phyloP scores from a whole-genome alignment of 2,888 invertebrate genomes.

The Autographa pulchrina region DNA sequence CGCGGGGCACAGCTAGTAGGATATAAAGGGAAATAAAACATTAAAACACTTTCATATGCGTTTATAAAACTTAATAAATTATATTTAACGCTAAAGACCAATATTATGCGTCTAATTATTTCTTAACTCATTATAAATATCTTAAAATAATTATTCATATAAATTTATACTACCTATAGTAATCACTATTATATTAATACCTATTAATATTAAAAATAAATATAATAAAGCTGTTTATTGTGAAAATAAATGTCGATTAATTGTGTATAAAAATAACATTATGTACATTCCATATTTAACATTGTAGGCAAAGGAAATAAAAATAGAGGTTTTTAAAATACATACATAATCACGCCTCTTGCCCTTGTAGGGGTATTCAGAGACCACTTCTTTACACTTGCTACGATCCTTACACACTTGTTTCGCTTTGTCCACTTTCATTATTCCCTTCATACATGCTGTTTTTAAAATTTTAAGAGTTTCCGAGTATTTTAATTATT shows the following conservation, averaged over 20 bases:
- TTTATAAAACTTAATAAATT: slow-evolving; percentile 55
- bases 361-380: too few relatives aligned
- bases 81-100: slow-evolving; percentile 31
- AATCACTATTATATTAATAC: too few relatives aligned
- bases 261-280: neutral
- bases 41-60: slow-evolving; percentile 21
- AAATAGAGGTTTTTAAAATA: neutral
- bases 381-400: too few relatives aligned
- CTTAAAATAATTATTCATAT: slow-evolving; percentile 28
- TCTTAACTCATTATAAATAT: slow-evolving; percentile 29
- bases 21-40: slow-evolving; percentile 19
- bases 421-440: too few relatives aligned
- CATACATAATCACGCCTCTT: too few relatives aligned
- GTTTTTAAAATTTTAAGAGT: too few relatives aligned
- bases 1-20: too few relatives aligned
- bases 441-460: too few relatives aligned
- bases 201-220: neutral
- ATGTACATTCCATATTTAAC: neutral
- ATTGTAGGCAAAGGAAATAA: neutral
- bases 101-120: slow-evolving; percentile 36
- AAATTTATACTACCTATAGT: slow-evolving; percentile 14
- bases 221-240: slow-evolving; percentile 7
- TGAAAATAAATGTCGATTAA: slow-evolving; percentile 1
- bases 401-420: too few relatives aligned
- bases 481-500: too few relatives aligned